A percentile compares a stretch with the other conserved stretches of the same genome.
These are phyloP conservation scores for Sciurus niger DNA, from an alignment of 2,113 vertebrate species.

Conservation along the genomic window DNA sequence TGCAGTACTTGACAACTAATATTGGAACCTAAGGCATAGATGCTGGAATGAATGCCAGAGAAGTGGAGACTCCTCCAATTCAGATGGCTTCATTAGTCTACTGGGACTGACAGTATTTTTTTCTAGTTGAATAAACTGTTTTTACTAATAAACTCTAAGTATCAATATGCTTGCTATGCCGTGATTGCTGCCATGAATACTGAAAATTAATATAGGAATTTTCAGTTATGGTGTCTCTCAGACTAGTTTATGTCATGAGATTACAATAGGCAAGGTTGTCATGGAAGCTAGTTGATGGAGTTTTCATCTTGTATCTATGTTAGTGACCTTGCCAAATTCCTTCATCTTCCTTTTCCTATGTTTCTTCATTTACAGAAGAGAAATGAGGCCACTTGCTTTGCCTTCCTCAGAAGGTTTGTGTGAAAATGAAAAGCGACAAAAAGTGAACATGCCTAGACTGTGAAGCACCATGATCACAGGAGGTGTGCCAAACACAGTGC, in stretches of 20 bases:
- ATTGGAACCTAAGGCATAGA: neutral
- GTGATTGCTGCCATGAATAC: neutral
- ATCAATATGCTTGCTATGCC: neutral
- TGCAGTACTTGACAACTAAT: neutral
- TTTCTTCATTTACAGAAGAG: neutral
- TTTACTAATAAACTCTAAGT: neutral
- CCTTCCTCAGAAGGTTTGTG: neutral
- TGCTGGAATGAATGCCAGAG: neutral
- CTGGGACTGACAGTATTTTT: neutral
- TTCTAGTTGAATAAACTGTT: slow-evolving; percentile 21
- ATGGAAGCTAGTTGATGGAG: neutral
- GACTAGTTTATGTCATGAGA: neutral
- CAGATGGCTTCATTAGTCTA: neutral
- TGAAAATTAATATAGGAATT: neutral
- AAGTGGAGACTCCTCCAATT: neutral
- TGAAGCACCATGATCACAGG: neutral
- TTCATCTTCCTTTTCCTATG: neutral
- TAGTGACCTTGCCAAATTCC: neutral
- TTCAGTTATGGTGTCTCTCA: neutral
- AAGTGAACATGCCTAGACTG: neutral
- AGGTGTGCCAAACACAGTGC: neutral
- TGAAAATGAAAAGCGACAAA: neutral
- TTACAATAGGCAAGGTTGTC: neutral
- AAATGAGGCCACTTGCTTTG: neutral
- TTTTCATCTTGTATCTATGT: neutral